Percentiles rank a stretch among this genome's conserved stretches.
Evolutionary conservation across 2,113 vertebrate genomes (phyloP).

Genomic region (Nothobranchius furzeri): DNA sequence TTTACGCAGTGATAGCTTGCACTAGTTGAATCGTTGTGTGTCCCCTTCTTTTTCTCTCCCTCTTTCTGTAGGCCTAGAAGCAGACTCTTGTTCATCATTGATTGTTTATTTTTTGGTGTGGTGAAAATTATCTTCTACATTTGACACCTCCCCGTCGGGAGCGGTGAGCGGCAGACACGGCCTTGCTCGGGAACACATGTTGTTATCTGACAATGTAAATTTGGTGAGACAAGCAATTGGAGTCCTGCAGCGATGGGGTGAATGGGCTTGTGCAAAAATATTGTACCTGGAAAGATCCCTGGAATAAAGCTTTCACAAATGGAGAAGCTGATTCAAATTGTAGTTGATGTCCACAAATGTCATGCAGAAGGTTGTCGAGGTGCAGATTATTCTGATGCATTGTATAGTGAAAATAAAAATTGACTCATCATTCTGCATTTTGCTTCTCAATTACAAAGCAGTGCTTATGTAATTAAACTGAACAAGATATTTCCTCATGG

Average conservation of each 20-base stretch:
- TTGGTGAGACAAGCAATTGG: too few relatives aligned
- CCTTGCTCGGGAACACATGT: too few relatives aligned
- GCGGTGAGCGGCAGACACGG: too few relatives aligned
- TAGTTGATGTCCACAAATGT: constrained; percentile 33
- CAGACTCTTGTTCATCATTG: too few relatives aligned
- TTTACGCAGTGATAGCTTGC: too few relatives aligned
- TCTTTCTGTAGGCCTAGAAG: too few relatives aligned
- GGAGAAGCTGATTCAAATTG: constrained; percentile 33
- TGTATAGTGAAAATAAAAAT: constrained; percentile 28
- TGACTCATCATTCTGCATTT: constrained; percentile 35
- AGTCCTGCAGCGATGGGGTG: constrained; percentile 20
- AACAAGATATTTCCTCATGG: constrained; percentile 45
- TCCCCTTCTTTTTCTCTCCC: too few relatives aligned
- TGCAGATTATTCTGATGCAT: constrained; percentile 40
- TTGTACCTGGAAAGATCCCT: constrained; percentile 11
- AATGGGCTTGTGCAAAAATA: constrained; percentile 14
- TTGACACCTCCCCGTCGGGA: too few relatives aligned
- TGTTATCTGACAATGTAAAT: too few relatives aligned
- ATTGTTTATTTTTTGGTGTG: too few relatives aligned
- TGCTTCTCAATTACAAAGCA: constrained; percentile 49
- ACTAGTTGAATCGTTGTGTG: too few relatives aligned
- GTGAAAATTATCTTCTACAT: too few relatives aligned
- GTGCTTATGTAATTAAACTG: constrained; percentile 49
- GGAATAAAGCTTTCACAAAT: constrained; percentile 40
- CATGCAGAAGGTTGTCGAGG: constrained; percentile 30